phyloP scores from a whole-genome alignment of 2,888 invertebrate genomes.

The Cryptocheilus praepositus region DNA sequence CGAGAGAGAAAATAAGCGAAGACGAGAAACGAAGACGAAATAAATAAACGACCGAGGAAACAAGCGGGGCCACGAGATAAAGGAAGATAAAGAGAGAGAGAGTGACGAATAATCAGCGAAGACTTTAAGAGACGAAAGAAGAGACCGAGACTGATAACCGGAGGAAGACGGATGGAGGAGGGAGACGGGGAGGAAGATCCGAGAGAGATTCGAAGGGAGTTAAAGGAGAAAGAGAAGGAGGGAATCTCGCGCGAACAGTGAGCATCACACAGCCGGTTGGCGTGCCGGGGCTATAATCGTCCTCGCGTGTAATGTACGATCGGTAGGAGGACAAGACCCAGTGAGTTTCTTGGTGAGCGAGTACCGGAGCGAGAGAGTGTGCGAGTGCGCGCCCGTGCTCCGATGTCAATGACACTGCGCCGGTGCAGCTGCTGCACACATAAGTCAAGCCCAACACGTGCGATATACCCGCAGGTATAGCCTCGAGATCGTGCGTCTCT shows the following conservation, averaged over 20 bases:
- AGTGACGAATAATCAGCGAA: too few species aligned
- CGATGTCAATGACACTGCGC: slow-evolving; percentile 68
- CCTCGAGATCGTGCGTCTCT: slow-evolving; percentile 32
- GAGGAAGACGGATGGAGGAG: background rate
- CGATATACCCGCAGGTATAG: slow-evolving; percentile 23
- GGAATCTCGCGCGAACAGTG: slow-evolving; percentile 51
- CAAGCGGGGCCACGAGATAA: background rate
- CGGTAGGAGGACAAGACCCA: slow-evolving; percentile 60
- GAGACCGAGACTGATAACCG: background rate
- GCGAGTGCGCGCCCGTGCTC: slow-evolving; percentile 36
- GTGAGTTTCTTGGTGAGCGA: slow-evolving; percentile 58
- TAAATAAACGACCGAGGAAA: slow-evolving; percentile 4
- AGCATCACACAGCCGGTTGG: slow-evolving; percentile 55
- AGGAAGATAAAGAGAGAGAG: too few species aligned
- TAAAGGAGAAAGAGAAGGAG: slow-evolving; percentile 24
- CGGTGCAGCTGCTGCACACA: slow-evolving; percentile 56
- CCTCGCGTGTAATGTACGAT: slow-evolving; percentile 64
- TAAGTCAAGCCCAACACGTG: slow-evolving; percentile 61
- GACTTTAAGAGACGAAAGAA: too few species aligned
- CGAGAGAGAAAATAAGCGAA: background rate
- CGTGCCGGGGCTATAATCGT: slow-evolving; percentile 63
- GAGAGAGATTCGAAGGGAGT: slow-evolving; percentile 3
- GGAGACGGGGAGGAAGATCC: slow-evolving; percentile 4
- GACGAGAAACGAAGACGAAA: slow-evolving; percentile 18
- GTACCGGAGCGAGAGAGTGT: slow-evolving; percentile 28